Evolutionary conservation across 2,113 vertebrate species (phyloP), one percentile per base, ranked within the genome.

Genomic region (Plotosus lineatus): DNA sequence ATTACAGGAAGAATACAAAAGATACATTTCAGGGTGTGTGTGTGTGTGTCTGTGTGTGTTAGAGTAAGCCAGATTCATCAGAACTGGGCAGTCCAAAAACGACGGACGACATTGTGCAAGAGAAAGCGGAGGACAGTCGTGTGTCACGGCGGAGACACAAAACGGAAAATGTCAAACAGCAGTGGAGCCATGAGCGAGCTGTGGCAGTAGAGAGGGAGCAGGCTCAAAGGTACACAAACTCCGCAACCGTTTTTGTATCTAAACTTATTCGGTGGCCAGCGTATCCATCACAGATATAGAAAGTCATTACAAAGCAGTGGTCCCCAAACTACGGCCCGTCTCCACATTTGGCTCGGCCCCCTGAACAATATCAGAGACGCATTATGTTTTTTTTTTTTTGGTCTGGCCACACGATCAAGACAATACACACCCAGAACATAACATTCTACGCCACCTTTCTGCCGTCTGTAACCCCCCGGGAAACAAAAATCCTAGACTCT

Each of bases 21-120:
- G 33, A n/a, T 26, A 3, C 2, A 63, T 60, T 33, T 51, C 15
- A 12, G 19, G 38, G 15, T 63, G 33, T 79, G 6, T 60, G 17
- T 28, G 44, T 73, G 23, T 44, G n/a, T 68, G 28, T 61, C 14
- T 50, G 17, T 69, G 21, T 73, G 12, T 81, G 3, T 51, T 88
- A 99, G 98, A 98, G 96, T 89, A 99, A 99, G 78, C 90, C 95
- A 28, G 98, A 99, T 80, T 93, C 92, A 11, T 93, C 94, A 0
- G 97, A 99, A 84, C 92, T 96, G 53, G 94, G 95, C 26, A 96
- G 95, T 83, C 97, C 97, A 6, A 99, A 99, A 90, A 99, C 98
- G 15, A 99, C 98, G 0, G 98, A 99, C 1, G 98, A 99, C 87
- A 99, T 99, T 11, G 94, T 99, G 50, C 92, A 95, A 77, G 97